A percentile compares a stretch with the other conserved stretches of the same genome.
These are phyloP conservation scores for Nematolebias whitei DNA, from an alignment of 2,113 vertebrate species.

Conservation along the genomic window DNA sequence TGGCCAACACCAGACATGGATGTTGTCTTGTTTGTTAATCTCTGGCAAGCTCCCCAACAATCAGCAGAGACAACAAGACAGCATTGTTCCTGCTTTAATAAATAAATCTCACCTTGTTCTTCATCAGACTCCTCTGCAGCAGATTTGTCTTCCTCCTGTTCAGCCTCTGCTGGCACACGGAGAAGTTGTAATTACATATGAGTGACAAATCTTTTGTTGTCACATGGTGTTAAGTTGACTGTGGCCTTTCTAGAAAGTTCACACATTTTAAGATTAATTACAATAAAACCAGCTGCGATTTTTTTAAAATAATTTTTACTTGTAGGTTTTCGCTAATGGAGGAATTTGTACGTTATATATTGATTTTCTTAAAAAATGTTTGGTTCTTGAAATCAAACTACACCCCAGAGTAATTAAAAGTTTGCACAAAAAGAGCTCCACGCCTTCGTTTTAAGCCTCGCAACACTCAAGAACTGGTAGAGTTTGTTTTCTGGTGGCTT, in stretches of 20 bases:
- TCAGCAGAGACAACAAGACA: neutral
- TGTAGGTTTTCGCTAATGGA: neutral
- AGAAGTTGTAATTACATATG: neutral
- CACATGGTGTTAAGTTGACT: neutral
- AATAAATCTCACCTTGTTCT: constrained; percentile 34
- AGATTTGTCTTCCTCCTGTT: constrained; percentile 36
- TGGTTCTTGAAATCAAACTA: no score
- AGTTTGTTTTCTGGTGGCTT: neutral
- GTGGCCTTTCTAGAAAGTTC: no score
- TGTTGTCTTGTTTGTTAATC: neutral
- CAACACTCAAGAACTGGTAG: constrained; percentile 8
- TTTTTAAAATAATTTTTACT: no score
- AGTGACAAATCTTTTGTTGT: neutral
- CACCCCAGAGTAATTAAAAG: no score
- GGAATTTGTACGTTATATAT: neutral
- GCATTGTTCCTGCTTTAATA: neutral
- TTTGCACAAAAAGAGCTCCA: constrained; percentile 31
- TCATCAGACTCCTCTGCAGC: constrained; percentile 40
- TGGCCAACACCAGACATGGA: no score
- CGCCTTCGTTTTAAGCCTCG: constrained; percentile 31
- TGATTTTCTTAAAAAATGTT: neutral
- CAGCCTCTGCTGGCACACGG: constrained; percentile 33
- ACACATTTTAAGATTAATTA: neutral
- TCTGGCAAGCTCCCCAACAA: neutral
- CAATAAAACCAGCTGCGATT: no score